Evolutionary conservation across 2,113 vertebrate genomes (phyloP).

Genomic region (Xerus inauris): DNA sequence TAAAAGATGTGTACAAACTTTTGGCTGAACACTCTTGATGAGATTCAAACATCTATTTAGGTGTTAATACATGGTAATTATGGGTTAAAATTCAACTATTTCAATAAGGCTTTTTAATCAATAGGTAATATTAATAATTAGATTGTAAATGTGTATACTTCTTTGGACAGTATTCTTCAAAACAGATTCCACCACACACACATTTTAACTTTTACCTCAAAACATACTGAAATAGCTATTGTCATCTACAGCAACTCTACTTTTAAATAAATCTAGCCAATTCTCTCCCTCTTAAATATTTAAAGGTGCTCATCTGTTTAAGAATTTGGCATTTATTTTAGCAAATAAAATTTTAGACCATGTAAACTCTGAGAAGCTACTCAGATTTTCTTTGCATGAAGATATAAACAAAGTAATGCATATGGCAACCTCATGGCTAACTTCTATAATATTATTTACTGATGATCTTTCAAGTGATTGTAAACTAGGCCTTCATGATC

Average conservation of each 20-base stretch:
- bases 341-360: conserved; percentile 25
- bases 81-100: conserved; percentile 33
- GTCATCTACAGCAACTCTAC: not conserved
- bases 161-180: not conserved
- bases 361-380: not conserved
- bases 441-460: not conserved
- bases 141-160: not conserved
- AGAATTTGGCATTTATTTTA: conserved; percentile 36
- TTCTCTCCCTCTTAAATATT: conserved; percentile 26
- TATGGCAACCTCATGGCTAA: not conserved
- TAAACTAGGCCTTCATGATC: not conserved
- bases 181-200: not conserved
- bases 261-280: not conserved
- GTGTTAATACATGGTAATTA: conserved; percentile 6
- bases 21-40: not conserved
- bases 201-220: not conserved
- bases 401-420: not conserved
- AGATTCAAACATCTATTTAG: conserved; percentile 11
- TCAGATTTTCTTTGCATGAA: conserved; percentile 21
- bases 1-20: not conserved
- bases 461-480: not conserved
- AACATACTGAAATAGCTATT: not conserved
- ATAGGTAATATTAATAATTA: conserved; percentile 8
- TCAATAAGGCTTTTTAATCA: conserved; percentile 8
- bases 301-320: not conserved